These are phyloP conservation scores for Perizoma affinitatum DNA, from an alignment of 2,888 invertebrate species.

Conservation along the genomic window DNA sequence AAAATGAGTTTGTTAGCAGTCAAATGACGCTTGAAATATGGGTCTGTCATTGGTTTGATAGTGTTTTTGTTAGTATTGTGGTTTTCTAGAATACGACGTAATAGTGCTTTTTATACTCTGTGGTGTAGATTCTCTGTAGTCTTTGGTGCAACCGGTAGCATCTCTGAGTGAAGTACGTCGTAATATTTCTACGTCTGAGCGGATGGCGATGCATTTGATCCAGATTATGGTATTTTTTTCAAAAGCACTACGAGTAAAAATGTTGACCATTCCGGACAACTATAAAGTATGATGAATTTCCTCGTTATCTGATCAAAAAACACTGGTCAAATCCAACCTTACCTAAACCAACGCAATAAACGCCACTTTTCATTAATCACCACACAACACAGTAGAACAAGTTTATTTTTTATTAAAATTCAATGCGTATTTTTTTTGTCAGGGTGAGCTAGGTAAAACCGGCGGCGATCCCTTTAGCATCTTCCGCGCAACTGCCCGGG, in stretches of 20 bases:
- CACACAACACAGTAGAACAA: conserved; percentile 52
- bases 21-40: too few species aligned
- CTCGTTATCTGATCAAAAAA: conserved; percentile 16
- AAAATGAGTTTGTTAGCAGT: too few species aligned
- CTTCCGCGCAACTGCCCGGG: conserved; percentile 70
- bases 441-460: conserved; percentile 51
- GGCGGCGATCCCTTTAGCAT: conserved; percentile 48
- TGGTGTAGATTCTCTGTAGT: too few species aligned
- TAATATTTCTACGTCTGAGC: too few species aligned
- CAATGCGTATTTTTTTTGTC: conserved; percentile 69
- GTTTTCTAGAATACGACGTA: neutral
- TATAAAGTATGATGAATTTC: neutral
- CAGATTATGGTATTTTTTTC: too few species aligned
- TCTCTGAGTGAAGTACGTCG: too few species aligned
- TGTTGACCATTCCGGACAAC: conserved; percentile 12
- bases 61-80: neutral
- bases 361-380: conserved; percentile 22
- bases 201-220: too few species aligned
- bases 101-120: too few species aligned
- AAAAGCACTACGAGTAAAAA: neutral
- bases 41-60: too few species aligned
- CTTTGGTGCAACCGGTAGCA: too few species aligned
- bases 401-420: conserved; percentile 41
- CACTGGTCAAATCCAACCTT: conserved; percentile 17
- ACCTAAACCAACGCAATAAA: conserved; percentile 26